Conservation (phyloP, 2,797 vertebrate species). For the Lophius americanus region DNA sequence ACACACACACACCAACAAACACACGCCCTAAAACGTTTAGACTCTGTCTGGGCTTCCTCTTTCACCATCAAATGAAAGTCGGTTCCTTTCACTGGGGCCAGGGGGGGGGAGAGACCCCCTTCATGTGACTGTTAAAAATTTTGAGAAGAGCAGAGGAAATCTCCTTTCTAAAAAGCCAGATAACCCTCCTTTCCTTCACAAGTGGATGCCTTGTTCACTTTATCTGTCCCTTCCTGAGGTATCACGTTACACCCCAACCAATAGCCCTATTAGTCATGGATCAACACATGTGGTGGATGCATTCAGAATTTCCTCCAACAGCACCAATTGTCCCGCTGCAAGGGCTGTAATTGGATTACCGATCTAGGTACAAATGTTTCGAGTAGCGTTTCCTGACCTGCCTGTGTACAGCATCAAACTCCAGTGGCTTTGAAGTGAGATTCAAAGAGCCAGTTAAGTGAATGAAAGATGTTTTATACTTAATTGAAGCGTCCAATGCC, state of each 20-base stretch:
- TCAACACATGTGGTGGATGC: slow-evolving; percentile 77
- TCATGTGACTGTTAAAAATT: slow-evolving; percentile 56
- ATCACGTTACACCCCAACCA: slow-evolving; percentile 74
- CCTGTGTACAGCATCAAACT: slow-evolving; percentile 57
- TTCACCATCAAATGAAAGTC: slow-evolving; percentile 54
- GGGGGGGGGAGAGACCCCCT: slow-evolving; percentile 49
- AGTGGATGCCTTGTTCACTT: slow-evolving; percentile 61
- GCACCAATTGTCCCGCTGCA: slow-evolving; percentile 43
- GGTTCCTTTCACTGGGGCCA: slow-evolving; percentile 11
- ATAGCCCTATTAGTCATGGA: slow-evolving; percentile 79
- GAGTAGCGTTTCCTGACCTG: slow-evolving; percentile 34
- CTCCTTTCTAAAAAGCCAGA: slow-evolving; percentile 58
- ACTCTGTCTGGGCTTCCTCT: slow-evolving; percentile 43
- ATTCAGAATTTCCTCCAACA: slow-evolving; percentile 53
- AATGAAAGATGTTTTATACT: slow-evolving; percentile 6
- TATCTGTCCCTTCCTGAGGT: slow-evolving; percentile 67
- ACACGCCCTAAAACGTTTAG: background rate
- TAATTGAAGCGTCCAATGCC: slow-evolving; percentile 3
- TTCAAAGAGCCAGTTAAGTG: slow-evolving; percentile 27
- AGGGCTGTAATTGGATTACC: slow-evolving; percentile 57
- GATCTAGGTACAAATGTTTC: slow-evolving; percentile 39
- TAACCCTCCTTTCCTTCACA: slow-evolving; percentile 49
- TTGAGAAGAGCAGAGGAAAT: slow-evolving; percentile 71
- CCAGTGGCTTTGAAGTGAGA: slow-evolving; percentile 38
- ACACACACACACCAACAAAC: slow-evolving; percentile 3